Conservation (phyloP, 1,140 invertebrate species). For the Oscheius sp. region DNA sequence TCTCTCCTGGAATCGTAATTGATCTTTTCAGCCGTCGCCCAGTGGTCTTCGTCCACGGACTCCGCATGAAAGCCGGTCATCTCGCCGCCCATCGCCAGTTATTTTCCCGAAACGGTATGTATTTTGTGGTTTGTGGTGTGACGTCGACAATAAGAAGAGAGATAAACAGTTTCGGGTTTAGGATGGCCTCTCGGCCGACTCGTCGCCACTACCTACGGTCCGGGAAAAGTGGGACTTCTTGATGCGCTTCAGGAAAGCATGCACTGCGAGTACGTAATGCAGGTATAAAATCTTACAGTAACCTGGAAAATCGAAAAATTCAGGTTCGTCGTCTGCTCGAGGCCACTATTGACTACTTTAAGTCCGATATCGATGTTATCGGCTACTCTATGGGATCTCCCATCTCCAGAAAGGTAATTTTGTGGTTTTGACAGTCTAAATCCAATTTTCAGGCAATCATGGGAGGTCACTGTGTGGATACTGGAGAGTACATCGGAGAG, state of each 20-base stretch:
- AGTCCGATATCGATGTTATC: conserved; percentile 51
- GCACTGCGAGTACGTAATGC: background rate
- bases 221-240: background rate
- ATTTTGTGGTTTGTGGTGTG: no score
- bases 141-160: no score
- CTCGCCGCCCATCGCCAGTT: background rate
- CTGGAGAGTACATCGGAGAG: conserved; percentile 14
- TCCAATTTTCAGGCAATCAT: conserved; percentile 34
- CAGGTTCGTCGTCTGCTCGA: conserved; percentile 53
- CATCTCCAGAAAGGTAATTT: conserved; percentile 46
- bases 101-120: background rate
- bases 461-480: conserved; percentile 33
- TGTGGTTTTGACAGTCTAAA: background rate
- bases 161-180: background rate
- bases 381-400: conserved; percentile 60
- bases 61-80: conserved; percentile 21
- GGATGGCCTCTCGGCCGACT: background rate
- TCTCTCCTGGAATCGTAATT: no score
- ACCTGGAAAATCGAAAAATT: background rate
- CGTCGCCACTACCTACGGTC: background rate
- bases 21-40: conserved; percentile 24
- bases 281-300: background rate
- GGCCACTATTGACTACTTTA: conserved; percentile 50
- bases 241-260: background rate
- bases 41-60: conserved; percentile 23